phyloP scores from a whole-genome alignment of 2,888 invertebrate genomes.

The Limnephilus auricula region DNA sequence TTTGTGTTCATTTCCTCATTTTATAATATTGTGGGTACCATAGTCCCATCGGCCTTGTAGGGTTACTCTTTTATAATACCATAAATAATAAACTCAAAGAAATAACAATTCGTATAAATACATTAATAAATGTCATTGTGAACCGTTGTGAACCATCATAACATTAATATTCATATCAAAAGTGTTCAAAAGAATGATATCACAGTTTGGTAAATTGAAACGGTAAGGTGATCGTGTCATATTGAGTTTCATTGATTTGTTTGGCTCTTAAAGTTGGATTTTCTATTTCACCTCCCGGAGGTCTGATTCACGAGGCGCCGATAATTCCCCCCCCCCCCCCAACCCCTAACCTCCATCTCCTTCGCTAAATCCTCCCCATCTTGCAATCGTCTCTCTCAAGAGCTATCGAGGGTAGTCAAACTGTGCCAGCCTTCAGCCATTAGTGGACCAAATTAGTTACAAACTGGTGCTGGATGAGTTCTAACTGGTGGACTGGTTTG shows the following conservation, averaged over 20 bases:
- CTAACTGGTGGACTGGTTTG: constrained; percentile 37
- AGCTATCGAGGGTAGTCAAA: constrained; percentile 31
- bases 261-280: background rate
- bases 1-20: no score
- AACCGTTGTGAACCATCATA: no score
- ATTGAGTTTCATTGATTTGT: background rate
- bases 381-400: constrained; percentile 24
- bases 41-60: no score
- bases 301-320: constrained; percentile 2
- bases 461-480: constrained; percentile 33
- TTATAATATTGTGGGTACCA: no score
- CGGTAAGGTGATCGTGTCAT: background rate
- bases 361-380: background rate
- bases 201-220: background rate
- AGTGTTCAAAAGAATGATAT: background rate
- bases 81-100: no score
- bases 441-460: constrained; percentile 53
- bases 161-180: background rate
- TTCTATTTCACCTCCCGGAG: background rate
- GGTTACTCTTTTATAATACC: no score
- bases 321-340: background rate
- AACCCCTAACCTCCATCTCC: background rate
- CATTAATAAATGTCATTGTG: no score
- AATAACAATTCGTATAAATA: no score
- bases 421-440: constrained; percentile 48